A percentile compares a stretch with the other conserved stretches of the same genome.
phyloP scores from a whole-genome alignment of 2,888 invertebrate species.

The Kryphioiulus occultus region DNA sequence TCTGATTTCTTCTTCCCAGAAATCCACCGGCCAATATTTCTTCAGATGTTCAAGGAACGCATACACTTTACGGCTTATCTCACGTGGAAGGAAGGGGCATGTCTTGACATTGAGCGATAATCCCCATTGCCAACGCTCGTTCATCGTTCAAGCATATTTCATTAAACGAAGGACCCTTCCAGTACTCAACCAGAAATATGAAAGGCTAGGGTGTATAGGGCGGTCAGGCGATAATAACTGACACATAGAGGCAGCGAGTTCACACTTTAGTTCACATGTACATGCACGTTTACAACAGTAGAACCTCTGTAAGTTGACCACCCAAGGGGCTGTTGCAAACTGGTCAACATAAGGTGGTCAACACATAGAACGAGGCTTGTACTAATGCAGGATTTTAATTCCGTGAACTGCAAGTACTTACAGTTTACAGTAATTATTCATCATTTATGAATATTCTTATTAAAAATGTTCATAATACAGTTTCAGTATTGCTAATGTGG shows the following conservation, averaged over 20 bases:
- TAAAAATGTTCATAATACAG: no score
- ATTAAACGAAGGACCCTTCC: background rate
- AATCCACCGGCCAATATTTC: background rate
- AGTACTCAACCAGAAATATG: background rate
- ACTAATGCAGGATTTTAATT: no score
- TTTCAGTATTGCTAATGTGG: no score
- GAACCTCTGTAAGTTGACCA: no score
- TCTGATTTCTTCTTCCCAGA: slow-evolving; percentile 4
- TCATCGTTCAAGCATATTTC: background rate
- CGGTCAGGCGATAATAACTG: slow-evolving; percentile 20
- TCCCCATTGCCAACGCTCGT: slow-evolving; percentile 9
- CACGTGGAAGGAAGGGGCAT: background rate
- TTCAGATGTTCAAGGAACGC: background rate
- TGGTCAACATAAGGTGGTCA: no score
- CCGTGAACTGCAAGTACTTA: no score
- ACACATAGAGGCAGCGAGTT: background rate
- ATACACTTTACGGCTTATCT: background rate
- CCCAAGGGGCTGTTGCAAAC: no score
- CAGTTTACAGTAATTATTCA: no score
- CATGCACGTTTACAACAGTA: background rate
- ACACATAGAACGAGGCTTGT: no score
- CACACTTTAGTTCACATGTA: background rate
- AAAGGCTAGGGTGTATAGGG: background rate
- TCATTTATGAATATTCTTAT: no score
- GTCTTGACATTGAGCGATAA: slow-evolving; percentile 14